A percentile compares a stretch with the other conserved stretches of the same genome.
These are phyloP conservation scores for Streblospio benedicti DNA, from an alignment of 1,140 invertebrate species.

Conservation along the genomic window DNA sequence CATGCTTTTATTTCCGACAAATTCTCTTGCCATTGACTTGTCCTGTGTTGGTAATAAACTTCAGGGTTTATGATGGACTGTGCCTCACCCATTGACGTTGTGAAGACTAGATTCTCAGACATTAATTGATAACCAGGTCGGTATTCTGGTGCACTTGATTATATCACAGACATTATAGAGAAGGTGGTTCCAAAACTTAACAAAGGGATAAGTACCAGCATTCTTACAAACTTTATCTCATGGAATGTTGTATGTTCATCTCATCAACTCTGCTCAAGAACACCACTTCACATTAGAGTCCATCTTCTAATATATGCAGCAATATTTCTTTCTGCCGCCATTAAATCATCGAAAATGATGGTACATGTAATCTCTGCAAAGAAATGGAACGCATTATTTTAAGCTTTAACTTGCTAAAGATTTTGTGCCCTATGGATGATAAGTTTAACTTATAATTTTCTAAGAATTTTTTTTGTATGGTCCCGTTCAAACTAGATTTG, in stretches of 20 bases:
- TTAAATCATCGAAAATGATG: too few species aligned
- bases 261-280: slow-evolving; percentile 67
- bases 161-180: slow-evolving; percentile 53
- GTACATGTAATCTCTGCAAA: too few species aligned
- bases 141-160: slow-evolving; percentile 58
- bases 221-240: slow-evolving; percentile 58
- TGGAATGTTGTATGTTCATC: slow-evolving; percentile 69
- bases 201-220: slow-evolving; percentile 61
- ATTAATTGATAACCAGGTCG: slow-evolving; percentile 60
- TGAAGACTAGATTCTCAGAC: slow-evolving; percentile 62
- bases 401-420: too few species aligned
- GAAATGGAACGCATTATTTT: too few species aligned
- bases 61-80: slow-evolving; percentile 57
- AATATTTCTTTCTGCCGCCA: too few species aligned
- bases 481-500: too few species aligned
- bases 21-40: slow-evolving; percentile 58
- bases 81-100: slow-evolving; percentile 61
- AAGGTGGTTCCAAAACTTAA: slow-evolving; percentile 57
- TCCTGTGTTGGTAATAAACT: slow-evolving; percentile 58
- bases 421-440: too few species aligned
- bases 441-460: too few species aligned
- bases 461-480: too few species aligned
- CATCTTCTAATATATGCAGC: too few species aligned
- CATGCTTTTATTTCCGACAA: slow-evolving; percentile 54
- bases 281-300: too few species aligned